Percentiles rank a stretch among this genome's conserved stretches.
Conservation (phyloP, 2,888 invertebrate species). For the Thymelicus lineola region DNA sequence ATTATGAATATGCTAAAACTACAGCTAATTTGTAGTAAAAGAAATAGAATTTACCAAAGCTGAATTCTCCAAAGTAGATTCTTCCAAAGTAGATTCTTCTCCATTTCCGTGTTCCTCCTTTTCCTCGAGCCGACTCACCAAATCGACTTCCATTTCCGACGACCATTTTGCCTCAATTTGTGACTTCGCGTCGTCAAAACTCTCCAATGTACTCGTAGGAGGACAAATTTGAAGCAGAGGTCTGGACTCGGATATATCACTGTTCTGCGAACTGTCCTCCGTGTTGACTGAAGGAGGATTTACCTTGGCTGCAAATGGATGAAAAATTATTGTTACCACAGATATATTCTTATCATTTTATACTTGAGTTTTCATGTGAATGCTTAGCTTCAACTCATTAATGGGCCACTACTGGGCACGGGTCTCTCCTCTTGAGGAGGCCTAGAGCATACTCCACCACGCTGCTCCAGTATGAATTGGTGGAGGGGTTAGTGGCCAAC, state of each 20-base stretch:
- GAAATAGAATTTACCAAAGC: not conserved
- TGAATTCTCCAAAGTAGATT: not conserved
- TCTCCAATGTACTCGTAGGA: constrained; percentile 67
- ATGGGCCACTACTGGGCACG: too few relatives aligned
- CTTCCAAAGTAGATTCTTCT: not conserved
- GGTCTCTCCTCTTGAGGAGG: too few relatives aligned
- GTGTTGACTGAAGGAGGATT: constrained; percentile 62
- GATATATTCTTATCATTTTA: too few relatives aligned
- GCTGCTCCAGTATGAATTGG: too few relatives aligned
- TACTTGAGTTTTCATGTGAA: too few relatives aligned
- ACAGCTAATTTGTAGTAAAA: too few relatives aligned
- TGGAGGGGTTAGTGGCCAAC: too few relatives aligned
- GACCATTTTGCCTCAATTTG: too few relatives aligned
- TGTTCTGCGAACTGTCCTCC: constrained; percentile 75
- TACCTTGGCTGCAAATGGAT: constrained; percentile 57
- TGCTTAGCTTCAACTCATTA: too few relatives aligned
- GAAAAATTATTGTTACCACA: not conserved
- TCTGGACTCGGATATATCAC: constrained; percentile 69
- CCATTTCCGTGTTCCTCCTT: constrained; percentile 1
- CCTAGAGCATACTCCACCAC: too few relatives aligned
- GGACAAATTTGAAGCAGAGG: constrained; percentile 59
- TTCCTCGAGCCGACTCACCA: constrained; percentile 20
- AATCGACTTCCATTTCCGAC: constrained; percentile 36
- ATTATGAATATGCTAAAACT: too few relatives aligned
- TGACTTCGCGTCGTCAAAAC: constrained; percentile 47